A percentile compares a stretch with the other conserved stretches of the same genome.
Conservation (phyloP, 1,140 invertebrate species). For the Halesus radiatus region DNA sequence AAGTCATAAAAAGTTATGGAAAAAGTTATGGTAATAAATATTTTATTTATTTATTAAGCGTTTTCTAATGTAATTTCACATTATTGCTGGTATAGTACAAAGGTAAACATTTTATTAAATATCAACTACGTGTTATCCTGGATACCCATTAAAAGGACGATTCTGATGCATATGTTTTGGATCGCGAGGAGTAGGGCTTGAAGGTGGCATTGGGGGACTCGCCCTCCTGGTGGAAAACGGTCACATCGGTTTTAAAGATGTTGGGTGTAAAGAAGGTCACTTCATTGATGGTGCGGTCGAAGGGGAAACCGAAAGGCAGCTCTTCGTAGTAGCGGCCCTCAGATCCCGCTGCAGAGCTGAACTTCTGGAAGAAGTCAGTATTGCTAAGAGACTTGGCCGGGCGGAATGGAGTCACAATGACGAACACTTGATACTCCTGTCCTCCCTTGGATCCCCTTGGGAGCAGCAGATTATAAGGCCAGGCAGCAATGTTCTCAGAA, state of each 20-base stretch:
- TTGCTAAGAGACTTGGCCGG: conserved; percentile 62
- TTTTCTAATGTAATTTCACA: too few relatives aligned
- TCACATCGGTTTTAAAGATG: conserved; percentile 76
- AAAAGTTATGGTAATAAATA: too few relatives aligned
- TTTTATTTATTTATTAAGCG: too few relatives aligned
- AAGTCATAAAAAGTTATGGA: too few relatives aligned
- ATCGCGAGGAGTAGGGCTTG: too few relatives aligned
- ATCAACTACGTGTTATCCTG: too few relatives aligned
- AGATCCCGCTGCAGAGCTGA: conserved; percentile 42
- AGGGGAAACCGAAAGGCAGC: conserved; percentile 77
- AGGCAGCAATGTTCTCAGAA: conserved; percentile 70
- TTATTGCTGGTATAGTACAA: too few relatives aligned
- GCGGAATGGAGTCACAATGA: conserved; percentile 69
- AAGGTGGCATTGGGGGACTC: conserved; percentile 61
- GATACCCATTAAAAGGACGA: too few relatives aligned
- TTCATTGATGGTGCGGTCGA: conserved; percentile 76
- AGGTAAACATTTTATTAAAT: too few relatives aligned
- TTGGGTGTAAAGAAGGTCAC: conserved; percentile 74
- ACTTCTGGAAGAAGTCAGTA: conserved; percentile 77
- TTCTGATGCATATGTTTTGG: too few relatives aligned
- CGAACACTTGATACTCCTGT: conserved; percentile 71
- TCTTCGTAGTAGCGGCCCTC: conserved; percentile 65
- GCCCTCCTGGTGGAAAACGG: conserved; percentile 73
- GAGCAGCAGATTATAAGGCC: conserved; percentile 73
- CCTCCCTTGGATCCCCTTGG: conserved; percentile 74